Conservation (phyloP, 2,113 vertebrate species). For the Cnemophilus loriae region DNA sequence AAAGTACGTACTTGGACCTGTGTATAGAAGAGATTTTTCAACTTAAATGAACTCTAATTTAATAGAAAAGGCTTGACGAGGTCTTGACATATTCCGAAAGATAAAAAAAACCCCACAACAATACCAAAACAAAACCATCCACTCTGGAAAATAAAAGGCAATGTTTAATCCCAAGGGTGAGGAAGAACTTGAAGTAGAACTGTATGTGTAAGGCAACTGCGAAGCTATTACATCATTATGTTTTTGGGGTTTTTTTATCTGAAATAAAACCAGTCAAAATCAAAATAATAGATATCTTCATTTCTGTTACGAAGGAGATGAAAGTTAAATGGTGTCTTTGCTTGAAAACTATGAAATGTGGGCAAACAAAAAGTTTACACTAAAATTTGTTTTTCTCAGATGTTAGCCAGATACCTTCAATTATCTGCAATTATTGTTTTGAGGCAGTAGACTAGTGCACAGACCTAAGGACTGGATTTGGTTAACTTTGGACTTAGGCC, state of each 20-base stretch:
- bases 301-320: not conserved
- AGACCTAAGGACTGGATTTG: not conserved
- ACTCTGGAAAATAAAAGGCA: not conserved
- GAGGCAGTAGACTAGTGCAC: not conserved
- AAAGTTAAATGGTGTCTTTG: not conserved
- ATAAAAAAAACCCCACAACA: not conserved
- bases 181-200: not conserved
- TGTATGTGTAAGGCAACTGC: not conserved
- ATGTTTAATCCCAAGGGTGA: not conserved
- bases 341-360: not conserved
- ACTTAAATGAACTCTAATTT: not conserved
- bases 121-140: not conserved
- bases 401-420: not conserved
- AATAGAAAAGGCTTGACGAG: not conserved
- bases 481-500: not conserved
- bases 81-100: not conserved
- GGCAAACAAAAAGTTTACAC: not conserved
- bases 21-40: not conserved
- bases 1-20: not conserved
- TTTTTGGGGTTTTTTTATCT: accelerated
- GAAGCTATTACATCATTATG: not conserved
- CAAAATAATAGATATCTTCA: not conserved
- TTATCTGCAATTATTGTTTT: not conserved
- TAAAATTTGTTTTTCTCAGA: not conserved
- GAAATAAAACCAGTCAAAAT: not conserved